phyloP scores from a whole-genome alignment of 2,797 vertebrate genomes.

The Poecilia gillii region DNA sequence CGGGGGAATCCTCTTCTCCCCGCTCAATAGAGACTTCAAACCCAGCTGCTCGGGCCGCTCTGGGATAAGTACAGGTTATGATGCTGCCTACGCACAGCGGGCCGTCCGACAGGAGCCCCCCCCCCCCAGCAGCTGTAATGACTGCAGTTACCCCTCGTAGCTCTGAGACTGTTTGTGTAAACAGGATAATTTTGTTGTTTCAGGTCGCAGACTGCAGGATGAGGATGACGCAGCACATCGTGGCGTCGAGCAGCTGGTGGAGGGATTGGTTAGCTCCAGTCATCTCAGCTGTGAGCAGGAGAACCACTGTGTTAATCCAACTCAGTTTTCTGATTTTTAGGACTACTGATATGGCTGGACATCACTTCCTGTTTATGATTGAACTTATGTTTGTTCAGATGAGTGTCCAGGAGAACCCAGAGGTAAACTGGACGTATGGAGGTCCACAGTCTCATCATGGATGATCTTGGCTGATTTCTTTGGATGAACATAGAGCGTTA shows the following conservation, averaged over 20 bases:
- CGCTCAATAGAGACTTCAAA: conserved; percentile 63
- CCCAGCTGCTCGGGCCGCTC: conserved; percentile 49
- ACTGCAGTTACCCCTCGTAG: conserved; percentile 15
- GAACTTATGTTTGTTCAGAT: background rate
- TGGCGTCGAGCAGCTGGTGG: conserved; percentile 17
- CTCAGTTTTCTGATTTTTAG: background rate
- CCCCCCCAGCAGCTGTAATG: conserved; percentile 19
- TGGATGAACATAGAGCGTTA: too few species aligned
- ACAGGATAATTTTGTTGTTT: conserved; percentile 22
- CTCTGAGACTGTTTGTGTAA: conserved; percentile 18
- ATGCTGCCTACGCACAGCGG: conserved; percentile 35
- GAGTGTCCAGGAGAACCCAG: background rate
- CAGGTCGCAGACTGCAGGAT: conserved; percentile 17
- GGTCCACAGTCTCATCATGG: too few species aligned
- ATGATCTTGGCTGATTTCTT: too few species aligned
- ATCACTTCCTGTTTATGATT: background rate
- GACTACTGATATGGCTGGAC: background rate
- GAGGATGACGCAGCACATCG: conserved; percentile 17
- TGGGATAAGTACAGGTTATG: conserved; percentile 41
- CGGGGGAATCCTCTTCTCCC: conserved; percentile 62
- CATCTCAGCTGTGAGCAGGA: background rate
- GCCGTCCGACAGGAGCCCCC: conserved; percentile 8
- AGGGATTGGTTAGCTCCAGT: conserved; percentile 8
- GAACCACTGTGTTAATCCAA: background rate
- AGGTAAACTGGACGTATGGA: too few species aligned